Base-by-base conservation (phyloP, 2,888 invertebrate species). In the Theretra japonica region DNA sequence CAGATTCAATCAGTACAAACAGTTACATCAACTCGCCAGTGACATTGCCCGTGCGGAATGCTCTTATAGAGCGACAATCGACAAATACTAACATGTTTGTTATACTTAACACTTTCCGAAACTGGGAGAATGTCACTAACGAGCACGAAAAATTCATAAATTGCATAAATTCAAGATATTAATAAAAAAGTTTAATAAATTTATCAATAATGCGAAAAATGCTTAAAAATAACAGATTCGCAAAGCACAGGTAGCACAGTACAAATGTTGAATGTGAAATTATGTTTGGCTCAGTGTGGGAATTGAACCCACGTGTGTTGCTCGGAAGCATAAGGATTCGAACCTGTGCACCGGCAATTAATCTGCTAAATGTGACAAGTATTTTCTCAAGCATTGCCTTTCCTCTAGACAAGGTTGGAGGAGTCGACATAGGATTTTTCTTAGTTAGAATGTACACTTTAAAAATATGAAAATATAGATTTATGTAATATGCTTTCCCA, bases 241-340 rank as follows among this genome's bases (percentile, higher is more conserved):
- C 4, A 48, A 41, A 41, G 41, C 65, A 41, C 62, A 33, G n/a
- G 11, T 21, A 8, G 11, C 53, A 6, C n/a, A 41, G 23, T 41
- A 65, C 8, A 23, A 65, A 41, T 25, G 6, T 41, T 65, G 2
- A 23, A 48, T 41, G 23, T 23, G 48, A 41, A 41, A 33, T 60
- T 19, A n/a, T 25, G 23, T 23, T 21, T 21, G 65, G 48, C 23
- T 23, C 48, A 65, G 6, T 4, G 62, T 73, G 70, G 79, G 79
- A 76, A 41, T 80, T 75, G 80, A 80, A 80, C 80, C 80, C 69
- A 23, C 72, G 41, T 69, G 23, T 48, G 17, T 48, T 48, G 41
- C 41, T 15, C 21, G 41, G 21, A 21, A 5, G 17, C 5, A n/a
- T 23, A 48, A 48, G 41, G 48, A 48, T 48, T 62, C 62, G 62